These are phyloP conservation scores for Crocallis elinguaria DNA, from an alignment of 2,888 invertebrate genomes.

Conservation along the genomic window DNA sequence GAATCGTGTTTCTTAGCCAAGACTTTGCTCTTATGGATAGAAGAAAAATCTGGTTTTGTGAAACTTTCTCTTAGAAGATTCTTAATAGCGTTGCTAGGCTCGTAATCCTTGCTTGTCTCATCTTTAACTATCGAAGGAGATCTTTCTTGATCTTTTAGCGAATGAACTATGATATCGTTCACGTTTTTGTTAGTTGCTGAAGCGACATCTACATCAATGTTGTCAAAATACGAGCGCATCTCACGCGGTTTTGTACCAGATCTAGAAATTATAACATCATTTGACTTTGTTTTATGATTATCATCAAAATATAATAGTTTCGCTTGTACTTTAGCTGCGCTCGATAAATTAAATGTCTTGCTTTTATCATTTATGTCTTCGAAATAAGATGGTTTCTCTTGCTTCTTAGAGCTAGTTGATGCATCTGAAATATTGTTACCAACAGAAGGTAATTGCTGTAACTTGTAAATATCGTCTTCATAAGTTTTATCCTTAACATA, in stretches of 20 bases:
- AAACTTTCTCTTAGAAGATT: slow-evolving; percentile 66
- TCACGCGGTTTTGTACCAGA: slow-evolving; percentile 44
- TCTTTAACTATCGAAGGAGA: slow-evolving; percentile 71
- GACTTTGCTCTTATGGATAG: slow-evolving; percentile 45
- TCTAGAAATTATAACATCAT: slow-evolving; percentile 11
- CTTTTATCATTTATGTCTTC: neutral
- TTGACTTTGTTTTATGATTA: slow-evolving; percentile 14
- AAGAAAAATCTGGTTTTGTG: slow-evolving; percentile 49
- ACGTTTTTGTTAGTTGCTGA: slow-evolving; percentile 39
- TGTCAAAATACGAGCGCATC: slow-evolving; percentile 59
- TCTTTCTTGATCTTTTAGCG: slow-evolving; percentile 46
- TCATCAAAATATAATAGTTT: slow-evolving; percentile 22
- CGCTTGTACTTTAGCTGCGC: neutral
- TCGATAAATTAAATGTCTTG: neutral
- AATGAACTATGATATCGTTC: slow-evolving; percentile 36
- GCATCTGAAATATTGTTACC: neutral
- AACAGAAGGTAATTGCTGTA: slow-evolving; percentile 11
- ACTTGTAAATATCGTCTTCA: neutral
- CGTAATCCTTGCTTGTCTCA: slow-evolving; percentile 47
- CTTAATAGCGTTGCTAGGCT: slow-evolving; percentile 61
- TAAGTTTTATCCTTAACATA: neutral
- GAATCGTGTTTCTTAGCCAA: slow-evolving; percentile 58
- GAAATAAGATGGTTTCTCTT: neutral
- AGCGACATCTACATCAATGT: slow-evolving; percentile 44
- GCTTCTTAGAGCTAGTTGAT: neutral